phyloP scores from a whole-genome alignment of 2,797 vertebrate species.

The Allobates femoralis region DNA sequence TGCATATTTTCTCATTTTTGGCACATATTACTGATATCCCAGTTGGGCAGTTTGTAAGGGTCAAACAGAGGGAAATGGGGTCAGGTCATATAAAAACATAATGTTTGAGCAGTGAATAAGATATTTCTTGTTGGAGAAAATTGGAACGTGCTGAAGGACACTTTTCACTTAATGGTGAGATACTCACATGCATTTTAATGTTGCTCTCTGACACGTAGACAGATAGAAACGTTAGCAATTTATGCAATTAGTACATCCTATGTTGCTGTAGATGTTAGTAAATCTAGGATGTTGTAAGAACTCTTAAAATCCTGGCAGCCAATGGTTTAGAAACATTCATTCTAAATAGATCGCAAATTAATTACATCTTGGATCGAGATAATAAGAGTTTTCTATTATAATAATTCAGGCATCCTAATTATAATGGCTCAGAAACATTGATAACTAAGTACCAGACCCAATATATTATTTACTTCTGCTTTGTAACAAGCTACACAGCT shows the following conservation, averaged over 20 bases:
- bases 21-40: conserved; percentile 41
- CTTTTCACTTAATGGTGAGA: conserved; percentile 32
- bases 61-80: conserved; percentile 52
- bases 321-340: not conserved
- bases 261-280: not conserved
- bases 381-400: not conserved
- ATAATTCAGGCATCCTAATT: not conserved
- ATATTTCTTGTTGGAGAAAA: conserved; percentile 43
- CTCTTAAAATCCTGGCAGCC: not conserved
- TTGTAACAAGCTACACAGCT: too few relatives aligned
- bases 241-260: not conserved
- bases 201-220: conserved; percentile 23
- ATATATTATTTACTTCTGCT: too few relatives aligned
- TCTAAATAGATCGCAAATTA: not conserved
- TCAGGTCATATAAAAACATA: conserved; percentile 57
- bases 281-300: not conserved
- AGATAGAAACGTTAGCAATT: conserved; percentile 17
- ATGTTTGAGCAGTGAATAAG: conserved; percentile 40
- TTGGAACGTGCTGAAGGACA: conserved; percentile 49
- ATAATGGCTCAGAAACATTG: not conserved
- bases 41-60: conserved; percentile 40
- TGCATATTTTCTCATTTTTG: conserved; percentile 22
- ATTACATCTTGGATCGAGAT: not conserved
- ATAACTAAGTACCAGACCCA: too few relatives aligned
- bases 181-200: conserved; percentile 55